phyloP scores from a whole-genome alignment of 92 coral and sea anemone species.

The Hydrozoanthus gracilis region DNA sequence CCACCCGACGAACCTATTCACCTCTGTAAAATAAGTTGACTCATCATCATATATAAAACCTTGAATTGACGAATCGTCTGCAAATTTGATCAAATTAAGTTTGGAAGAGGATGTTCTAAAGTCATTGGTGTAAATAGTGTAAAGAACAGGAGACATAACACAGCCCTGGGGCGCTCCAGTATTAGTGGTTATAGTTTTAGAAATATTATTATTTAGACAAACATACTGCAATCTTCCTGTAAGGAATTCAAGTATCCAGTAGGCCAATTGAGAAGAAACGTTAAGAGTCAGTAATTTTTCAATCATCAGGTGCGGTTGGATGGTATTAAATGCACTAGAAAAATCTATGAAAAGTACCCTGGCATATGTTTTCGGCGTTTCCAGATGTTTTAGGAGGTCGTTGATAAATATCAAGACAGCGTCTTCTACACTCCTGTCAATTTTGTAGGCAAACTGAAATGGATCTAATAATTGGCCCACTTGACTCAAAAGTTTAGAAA shows the following conservation, averaged over 20 bases:
- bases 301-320: constrained; percentile 36
- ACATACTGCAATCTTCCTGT: constrained; percentile 37
- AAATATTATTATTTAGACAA: neutral
- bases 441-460: constrained; percentile 34
- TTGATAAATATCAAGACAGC: constrained; percentile 12
- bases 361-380: constrained; percentile 15
- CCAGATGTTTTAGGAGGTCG: constrained; percentile 16
- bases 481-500: constrained; percentile 23
- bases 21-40: neutral
- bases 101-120: constrained; percentile 7
- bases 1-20: constrained; percentile 20
- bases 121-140: constrained; percentile 28
- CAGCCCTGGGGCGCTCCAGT: constrained; percentile 1
- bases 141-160: constrained; percentile 21
- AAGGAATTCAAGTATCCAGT: constrained; percentile 25
- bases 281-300: constrained; percentile 7
- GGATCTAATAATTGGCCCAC: constrained; percentile 27
- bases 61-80: constrained; percentile 14
- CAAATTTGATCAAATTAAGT: constrained; percentile 14
- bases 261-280: neutral
- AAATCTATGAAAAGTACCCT: constrained; percentile 3
- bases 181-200: neutral
- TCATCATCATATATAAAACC: constrained; percentile 3
- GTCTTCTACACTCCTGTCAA: constrained; percentile 20
- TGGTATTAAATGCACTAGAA: constrained; percentile 34